phyloP scores from a whole-genome alignment of 2,888 invertebrate genomes.

The Tubulanus polymorphus region DNA sequence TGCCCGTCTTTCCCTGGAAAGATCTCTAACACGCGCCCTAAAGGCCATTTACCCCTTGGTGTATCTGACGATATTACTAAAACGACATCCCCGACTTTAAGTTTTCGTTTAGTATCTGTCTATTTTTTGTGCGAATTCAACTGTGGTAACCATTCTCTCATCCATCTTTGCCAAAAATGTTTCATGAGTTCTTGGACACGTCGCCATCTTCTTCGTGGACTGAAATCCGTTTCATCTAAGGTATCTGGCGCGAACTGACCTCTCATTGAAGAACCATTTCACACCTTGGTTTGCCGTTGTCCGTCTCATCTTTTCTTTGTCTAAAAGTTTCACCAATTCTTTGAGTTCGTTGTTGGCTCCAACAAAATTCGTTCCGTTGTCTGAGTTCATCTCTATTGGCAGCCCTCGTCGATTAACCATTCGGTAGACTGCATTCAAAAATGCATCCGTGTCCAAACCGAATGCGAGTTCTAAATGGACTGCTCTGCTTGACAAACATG shows the following conservation, averaged over 20 bases:
- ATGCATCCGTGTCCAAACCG: conserved; percentile 9
- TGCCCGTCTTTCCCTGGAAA: conserved; percentile 17
- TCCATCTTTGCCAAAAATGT: conserved; percentile 3
- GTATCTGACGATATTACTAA: conserved; percentile 14
- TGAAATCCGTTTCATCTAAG: conserved; percentile 5
- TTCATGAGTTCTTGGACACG: conserved; percentile 1
- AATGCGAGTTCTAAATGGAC: conserved; percentile 12
- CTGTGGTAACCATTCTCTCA: neutral
- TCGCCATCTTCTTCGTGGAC: conserved; percentile 10
- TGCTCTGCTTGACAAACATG: conserved; percentile 4
- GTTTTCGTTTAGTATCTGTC: conserved; percentile 9
- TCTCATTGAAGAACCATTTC: conserved; percentile 14
- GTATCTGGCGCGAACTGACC: conserved; percentile 14
- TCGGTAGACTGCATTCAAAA: conserved; percentile 19
- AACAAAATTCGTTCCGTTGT: conserved; percentile 22
- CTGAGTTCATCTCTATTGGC: conserved; percentile 12
- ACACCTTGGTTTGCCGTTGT: conserved; percentile 9
- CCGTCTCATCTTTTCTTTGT: conserved; percentile 10
- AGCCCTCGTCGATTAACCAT: conserved; percentile 18
- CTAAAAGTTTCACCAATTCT: conserved; percentile 8
- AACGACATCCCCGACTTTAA: conserved; percentile 18
- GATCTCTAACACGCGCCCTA: conserved; percentile 15
- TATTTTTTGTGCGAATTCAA: conserved; percentile 9
- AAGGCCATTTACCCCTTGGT: conserved; percentile 16
- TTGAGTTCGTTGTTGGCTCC: conserved; percentile 13